These are phyloP conservation scores for Globodera rostochiensis DNA, from an alignment of 1,140 invertebrate genomes.

Conservation along the genomic window DNA sequence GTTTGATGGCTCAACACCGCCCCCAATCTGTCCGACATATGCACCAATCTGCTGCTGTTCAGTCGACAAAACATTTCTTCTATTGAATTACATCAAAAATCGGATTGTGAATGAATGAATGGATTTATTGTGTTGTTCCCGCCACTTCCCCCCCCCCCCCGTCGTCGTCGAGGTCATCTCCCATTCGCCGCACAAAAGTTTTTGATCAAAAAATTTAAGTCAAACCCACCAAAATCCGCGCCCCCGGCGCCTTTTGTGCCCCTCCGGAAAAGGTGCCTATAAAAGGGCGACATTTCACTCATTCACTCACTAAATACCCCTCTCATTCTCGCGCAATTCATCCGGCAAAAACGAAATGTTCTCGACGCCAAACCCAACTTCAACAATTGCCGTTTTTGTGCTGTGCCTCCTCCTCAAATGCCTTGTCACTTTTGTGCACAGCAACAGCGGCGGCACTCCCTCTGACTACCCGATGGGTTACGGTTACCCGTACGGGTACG, in stretches of 20 bases:
- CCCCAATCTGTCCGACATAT: too few species aligned
- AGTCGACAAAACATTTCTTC: too few species aligned
- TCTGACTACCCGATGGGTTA: neutral
- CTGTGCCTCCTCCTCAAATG: neutral
- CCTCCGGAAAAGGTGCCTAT: neutral
- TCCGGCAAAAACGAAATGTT: neutral
- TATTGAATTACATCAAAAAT: too few species aligned
- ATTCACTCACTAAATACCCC: neutral
- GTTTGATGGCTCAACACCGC: too few species aligned
- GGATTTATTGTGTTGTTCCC: too few species aligned
- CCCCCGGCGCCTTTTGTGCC: too few species aligned
- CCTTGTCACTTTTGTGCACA: neutral
- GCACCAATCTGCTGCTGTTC: too few species aligned
- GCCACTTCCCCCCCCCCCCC: too few species aligned
- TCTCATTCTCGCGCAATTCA: neutral
- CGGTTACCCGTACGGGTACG: slow-evolving; percentile 10
- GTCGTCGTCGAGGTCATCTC: neutral
- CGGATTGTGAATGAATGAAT: too few species aligned
- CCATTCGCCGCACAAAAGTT: too few species aligned
- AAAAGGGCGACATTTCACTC: neutral
- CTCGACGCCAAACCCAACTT: too few species aligned
- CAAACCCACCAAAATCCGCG: neutral
- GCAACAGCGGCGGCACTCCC: slow-evolving; percentile 1
- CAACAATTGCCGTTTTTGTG: neutral
- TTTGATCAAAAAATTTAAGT: neutral